Base-by-base conservation (phyloP, 2,113 vertebrate genomes). In the Rostratula benghalensis region DNA sequence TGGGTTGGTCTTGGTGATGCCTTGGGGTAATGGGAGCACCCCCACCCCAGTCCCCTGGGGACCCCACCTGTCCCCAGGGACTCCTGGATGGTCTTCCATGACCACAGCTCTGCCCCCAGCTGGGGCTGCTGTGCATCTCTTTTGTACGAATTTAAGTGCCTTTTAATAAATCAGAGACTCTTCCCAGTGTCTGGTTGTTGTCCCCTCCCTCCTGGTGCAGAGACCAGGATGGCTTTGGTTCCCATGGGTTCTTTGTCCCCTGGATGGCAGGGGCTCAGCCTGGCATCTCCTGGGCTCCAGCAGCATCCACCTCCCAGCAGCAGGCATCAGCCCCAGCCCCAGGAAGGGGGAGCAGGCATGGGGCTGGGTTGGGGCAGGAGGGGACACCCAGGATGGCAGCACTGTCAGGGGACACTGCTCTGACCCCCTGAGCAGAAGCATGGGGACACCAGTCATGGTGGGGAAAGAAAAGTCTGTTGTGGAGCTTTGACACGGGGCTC, bases 81-180 rank as follows among this genome's bases (percentile, higher is more conserved):
- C 41, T 71, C 37, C 51, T 6, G 43, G 41, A 63, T 1, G 3
- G 18, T 65, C 74, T 64, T 90, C 83, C 61, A 8, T 4, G n/a
- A 28, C 46, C 10, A 2, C 0, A 0, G 39, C 48, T 35, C 60
- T 69, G 54, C 56, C 48, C 45, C 56, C 21, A 68, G 45, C 39
- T 56, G 37, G 39, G 27, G 50, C 43, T 71, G 81, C 50, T 28
- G 50, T 5, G 13, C 3, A 1, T 14, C 24, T 51, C 30, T 92
- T 90, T 84, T 71, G 37, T 65, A 89, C 1, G 0, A 56, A 33
- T 82, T 71, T 9, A 78, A 97, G 95, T 97, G 96, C 95, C 96
- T 97, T 97, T 65, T 68, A 96, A 96, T 97, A 96, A 97, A 97
- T 79, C 61, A 15, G 41, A 93, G 73, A 67, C 77, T 43, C 65